Percentiles rank a stretch among this genome's conserved stretches.
Conservation (phyloP, 2,113 vertebrate species). For the Tichodroma muraria region DNA sequence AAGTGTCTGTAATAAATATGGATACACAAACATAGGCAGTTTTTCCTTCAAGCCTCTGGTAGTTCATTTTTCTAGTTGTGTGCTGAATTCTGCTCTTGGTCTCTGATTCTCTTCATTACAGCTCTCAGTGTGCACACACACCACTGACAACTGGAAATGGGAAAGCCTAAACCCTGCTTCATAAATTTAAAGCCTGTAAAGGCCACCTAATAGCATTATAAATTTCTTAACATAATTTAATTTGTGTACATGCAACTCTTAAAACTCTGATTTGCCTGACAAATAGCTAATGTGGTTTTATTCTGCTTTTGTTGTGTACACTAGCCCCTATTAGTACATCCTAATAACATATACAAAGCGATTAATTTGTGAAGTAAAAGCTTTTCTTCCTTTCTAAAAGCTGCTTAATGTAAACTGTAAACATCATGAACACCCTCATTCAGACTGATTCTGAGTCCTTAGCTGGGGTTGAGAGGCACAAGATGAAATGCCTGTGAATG, state of each 20-base stretch:
- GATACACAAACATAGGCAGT: background rate
- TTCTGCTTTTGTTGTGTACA: slow-evolving; percentile 28
- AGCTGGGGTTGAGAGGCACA: background rate
- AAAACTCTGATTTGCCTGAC: slow-evolving; percentile 43
- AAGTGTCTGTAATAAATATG: background rate
- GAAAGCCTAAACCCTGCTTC: background rate
- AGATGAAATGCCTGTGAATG: background rate
- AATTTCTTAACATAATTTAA: slow-evolving; percentile 26
- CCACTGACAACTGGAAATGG: background rate
- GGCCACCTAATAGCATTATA: slow-evolving; percentile 21
- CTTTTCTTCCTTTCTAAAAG: slow-evolving; percentile 48
- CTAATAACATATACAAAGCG: background rate
- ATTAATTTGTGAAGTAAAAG: slow-evolving; percentile 52
- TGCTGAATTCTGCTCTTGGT: background rate
- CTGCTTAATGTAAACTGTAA: slow-evolving; percentile 43
- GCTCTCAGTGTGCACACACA: background rate
- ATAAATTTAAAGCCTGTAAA: slow-evolving; percentile 27
- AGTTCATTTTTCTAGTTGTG: background rate
- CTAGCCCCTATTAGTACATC: slow-evolving; percentile 29
- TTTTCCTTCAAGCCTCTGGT: background rate
- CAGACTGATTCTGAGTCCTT: background rate
- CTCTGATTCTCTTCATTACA: background rate
- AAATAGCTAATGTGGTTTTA: slow-evolving; percentile 22
- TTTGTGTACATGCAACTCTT: slow-evolving; percentile 20
- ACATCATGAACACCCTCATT: slow-evolving; percentile 10